Conservation (phyloP, 2,888 invertebrate genomes). For the Sussaba pulchella region DNA sequence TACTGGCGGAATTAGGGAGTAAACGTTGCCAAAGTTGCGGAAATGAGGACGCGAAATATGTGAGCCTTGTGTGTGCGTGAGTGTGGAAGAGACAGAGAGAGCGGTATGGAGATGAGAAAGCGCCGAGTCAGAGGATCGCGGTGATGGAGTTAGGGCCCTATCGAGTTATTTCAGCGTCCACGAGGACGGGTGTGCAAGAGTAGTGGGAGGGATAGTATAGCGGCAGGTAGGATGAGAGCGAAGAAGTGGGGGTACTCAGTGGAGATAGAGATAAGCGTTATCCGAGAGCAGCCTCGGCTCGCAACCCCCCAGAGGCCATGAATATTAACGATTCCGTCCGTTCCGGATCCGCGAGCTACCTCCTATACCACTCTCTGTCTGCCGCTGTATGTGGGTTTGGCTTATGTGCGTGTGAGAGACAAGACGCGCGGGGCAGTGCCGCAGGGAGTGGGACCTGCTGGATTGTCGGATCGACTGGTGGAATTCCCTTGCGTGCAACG, state of each 20-base stretch:
- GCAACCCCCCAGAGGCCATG: conserved; percentile 75
- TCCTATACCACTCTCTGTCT: conserved; percentile 53
- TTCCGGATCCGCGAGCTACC: conserved; percentile 64
- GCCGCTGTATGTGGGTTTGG: conserved; percentile 19
- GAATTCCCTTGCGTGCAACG: conserved; percentile 63
- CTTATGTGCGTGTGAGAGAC: conserved; percentile 39
- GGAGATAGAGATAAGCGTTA: conserved; percentile 79
- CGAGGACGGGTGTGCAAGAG: conserved; percentile 46
- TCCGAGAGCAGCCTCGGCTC: conserved; percentile 72
- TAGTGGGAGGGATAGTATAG: conserved; percentile 10
- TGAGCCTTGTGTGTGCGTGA: conserved; percentile 52
- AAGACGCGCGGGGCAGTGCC: conserved; percentile 38
- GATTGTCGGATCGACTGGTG: conserved; percentile 64
- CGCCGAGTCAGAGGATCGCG: conserved; percentile 78
- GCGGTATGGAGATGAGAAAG: conserved; percentile 74
- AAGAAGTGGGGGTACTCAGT: background rate
- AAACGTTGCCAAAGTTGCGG: background rate
- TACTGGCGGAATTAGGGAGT: background rate
- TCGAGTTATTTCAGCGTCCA: conserved; percentile 80
- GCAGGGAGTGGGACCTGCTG: conserved; percentile 26
- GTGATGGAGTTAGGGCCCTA: conserved; percentile 71
- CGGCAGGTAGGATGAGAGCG: conserved; percentile 2
- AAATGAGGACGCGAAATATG: conserved; percentile 9
- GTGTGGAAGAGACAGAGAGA: conserved; percentile 65
- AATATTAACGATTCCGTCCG: conserved; percentile 81